Base-by-base conservation (phyloP, 1,140 invertebrate species). In the Neodiprion pinetum region DNA sequence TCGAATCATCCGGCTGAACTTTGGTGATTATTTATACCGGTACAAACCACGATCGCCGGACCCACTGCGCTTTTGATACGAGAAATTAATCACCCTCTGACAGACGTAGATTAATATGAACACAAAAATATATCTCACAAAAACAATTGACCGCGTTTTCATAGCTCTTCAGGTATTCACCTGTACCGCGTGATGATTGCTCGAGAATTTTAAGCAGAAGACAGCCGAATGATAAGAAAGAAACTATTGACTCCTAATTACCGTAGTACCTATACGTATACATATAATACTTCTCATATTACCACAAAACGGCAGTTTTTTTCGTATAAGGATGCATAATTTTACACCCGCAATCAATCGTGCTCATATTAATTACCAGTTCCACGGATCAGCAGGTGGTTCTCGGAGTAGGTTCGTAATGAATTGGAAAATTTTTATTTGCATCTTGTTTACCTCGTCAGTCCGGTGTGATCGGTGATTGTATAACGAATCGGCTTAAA, bases 31-130 rank as follows among this genome's bases (percentile, higher is more conserved):
- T 83, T 83, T 83, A 83, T 82, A 76, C 74, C 48, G 14, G 74
- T 65, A 72, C 79, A 78, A 76, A 74, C 23, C 48, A 72, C 21
- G 75, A 68, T 74, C 71, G 76, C 28, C 28, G 68, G 9, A 50
- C 82, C 81, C 74, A 77, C 80, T 75, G 82, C 14, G 81, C 74
- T 76, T 76, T 81, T 83, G 83, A 83, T 83, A 83, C 76, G 72
- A 69, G 9, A 80, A 82, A 83, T 83, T 83, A 83, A 83, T 83
- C 78, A 77, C 75, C 8, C 70, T 7, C 11, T 48, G 70, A 47
- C 70, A 23, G 48, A 17, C 48, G 8, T 49, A 9, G 70, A 71
- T 71, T 71, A 71, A 71, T 71, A 11, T 71, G 28, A 40, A 40
- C 5, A 40, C 28, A 3, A 0, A 40, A 40, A 40, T 40, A 40